Evolutionary conservation across 1,140 invertebrate species (phyloP).

Genomic region (Leptinotarsa texana): DNA sequence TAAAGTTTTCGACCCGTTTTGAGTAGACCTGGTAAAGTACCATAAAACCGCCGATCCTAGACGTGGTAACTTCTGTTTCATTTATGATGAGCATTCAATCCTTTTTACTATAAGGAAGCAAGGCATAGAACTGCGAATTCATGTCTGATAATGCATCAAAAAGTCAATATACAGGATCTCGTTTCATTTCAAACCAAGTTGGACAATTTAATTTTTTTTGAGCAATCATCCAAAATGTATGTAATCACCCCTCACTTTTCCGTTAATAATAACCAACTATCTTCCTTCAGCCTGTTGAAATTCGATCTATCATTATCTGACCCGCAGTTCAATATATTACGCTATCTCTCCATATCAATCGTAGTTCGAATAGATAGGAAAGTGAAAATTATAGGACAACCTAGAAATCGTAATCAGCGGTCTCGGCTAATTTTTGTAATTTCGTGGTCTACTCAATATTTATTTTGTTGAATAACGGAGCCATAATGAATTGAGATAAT

Average conservation of each 20-base stretch:
- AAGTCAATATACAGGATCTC: too few relatives aligned
- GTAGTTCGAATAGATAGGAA: not conserved
- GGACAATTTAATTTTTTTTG: too few relatives aligned
- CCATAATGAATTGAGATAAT: constrained; percentile 36
- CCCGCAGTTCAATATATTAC: not conserved
- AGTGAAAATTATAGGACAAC: constrained; percentile 22
- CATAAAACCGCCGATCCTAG: too few relatives aligned
- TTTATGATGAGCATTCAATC: too few relatives aligned
- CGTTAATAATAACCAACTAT: not conserved
- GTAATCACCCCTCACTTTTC: not conserved
- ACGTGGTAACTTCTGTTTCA: too few relatives aligned
- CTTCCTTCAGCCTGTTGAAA: not conserved
- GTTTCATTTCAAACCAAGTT: too few relatives aligned
- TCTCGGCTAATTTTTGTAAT: constrained; percentile 1
- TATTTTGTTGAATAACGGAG: constrained; percentile 21
- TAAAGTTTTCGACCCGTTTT: too few relatives aligned
- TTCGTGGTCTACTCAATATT: constrained; percentile 9
- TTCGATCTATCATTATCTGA: not conserved
- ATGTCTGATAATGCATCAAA: too few relatives aligned
- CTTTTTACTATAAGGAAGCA: too few relatives aligned
- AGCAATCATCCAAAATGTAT: too few relatives aligned
- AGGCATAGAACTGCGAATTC: too few relatives aligned
- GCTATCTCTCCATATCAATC: not conserved
- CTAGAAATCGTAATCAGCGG: constrained; percentile 11
- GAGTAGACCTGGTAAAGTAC: too few relatives aligned